Evolutionary conservation across 2,113 vertebrate genomes (phyloP).

Genomic region (Prolemur simus): DNA sequence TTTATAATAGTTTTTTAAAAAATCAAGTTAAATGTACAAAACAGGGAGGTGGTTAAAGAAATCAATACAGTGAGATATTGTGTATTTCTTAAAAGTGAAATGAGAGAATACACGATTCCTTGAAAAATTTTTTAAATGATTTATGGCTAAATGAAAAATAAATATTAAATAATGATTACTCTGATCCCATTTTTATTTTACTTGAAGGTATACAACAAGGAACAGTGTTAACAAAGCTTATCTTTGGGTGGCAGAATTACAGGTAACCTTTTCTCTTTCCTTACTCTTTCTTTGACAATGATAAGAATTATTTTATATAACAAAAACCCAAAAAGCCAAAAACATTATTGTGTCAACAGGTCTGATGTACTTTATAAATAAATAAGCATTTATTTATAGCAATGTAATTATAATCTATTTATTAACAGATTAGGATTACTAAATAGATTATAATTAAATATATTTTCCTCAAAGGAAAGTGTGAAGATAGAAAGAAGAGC

Average conservation of each 20-base stretch:
- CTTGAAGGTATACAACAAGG: background rate
- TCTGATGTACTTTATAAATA: background rate
- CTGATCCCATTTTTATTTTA: conserved; percentile 6
- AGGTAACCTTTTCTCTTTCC: background rate
- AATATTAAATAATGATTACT: background rate
- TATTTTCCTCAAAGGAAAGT: conserved; percentile 9
- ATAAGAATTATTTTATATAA: background rate
- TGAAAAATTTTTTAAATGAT: background rate
- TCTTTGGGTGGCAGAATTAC: background rate
- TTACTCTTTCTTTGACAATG: background rate
- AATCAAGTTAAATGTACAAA: background rate
- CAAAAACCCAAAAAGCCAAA: background rate
- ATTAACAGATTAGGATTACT: too few species aligned
- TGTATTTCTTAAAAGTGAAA: background rate
- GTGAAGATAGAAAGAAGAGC: background rate
- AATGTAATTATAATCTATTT: background rate
- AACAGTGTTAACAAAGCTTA: background rate
- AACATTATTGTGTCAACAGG: background rate
- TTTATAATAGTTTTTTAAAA: background rate
- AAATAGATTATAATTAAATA: background rate
- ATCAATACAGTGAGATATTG: background rate
- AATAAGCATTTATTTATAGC: background rate
- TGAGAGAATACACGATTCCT: background rate
- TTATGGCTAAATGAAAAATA: background rate
- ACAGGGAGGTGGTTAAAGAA: background rate